Evolutionary conservation across 2,888 invertebrate species (phyloP).

Genomic region (Balanococcus diminutus): DNA sequence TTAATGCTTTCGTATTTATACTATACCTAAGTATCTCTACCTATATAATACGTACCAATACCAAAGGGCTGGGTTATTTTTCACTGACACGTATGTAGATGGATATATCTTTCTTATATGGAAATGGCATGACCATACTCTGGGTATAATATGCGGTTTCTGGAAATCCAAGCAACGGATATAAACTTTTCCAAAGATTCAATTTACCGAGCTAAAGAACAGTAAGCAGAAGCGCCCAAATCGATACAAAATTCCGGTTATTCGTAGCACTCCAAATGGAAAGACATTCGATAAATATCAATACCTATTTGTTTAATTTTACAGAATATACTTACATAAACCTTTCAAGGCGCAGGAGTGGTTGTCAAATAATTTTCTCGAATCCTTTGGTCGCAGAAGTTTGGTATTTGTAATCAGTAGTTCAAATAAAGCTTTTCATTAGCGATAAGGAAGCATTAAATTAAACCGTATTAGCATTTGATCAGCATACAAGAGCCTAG

Average conservation of each 20-base stretch:
- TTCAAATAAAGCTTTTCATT: slow-evolving; percentile 27
- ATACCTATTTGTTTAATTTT: slow-evolving; percentile 16
- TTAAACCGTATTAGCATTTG: slow-evolving; percentile 14
- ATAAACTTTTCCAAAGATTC: neutral
- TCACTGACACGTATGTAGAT: neutral
- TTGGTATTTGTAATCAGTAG: slow-evolving; percentile 33
- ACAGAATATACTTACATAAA: neutral
- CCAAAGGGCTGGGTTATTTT: neutral
- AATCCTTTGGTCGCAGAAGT: neutral
- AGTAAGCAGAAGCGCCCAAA: neutral
- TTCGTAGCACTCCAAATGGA: neutral
- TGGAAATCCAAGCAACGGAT: neutral
- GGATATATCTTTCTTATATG: neutral
- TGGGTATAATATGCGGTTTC: neutral
- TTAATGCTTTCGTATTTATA: neutral
- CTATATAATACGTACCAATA: too few relatives aligned
- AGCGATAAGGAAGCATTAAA: slow-evolving; percentile 31
- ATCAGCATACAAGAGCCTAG: neutral
- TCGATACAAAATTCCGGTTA: neutral
- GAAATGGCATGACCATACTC: neutral
- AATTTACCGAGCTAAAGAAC: neutral
- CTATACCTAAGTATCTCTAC: too few relatives aligned
- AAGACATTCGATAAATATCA: neutral
- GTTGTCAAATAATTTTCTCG: slow-evolving; percentile 15
- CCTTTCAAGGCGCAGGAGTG: neutral